These are phyloP conservation scores for Harpalus rubripes DNA, from an alignment of 2,888 invertebrate species.

Conservation along the genomic window DNA sequence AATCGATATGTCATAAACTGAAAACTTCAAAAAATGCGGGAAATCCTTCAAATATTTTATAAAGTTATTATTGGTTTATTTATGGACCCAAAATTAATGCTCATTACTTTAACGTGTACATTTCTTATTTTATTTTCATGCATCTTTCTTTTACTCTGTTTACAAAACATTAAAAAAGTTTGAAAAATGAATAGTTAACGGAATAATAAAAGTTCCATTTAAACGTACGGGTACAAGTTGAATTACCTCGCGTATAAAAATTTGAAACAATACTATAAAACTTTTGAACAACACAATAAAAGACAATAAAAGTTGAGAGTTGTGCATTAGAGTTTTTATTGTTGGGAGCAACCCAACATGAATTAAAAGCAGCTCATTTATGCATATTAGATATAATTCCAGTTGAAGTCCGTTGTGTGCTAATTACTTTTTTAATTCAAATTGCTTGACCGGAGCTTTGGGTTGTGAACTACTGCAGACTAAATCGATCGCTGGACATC, in stretches of 20 bases:
- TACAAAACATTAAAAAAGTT: neutral
- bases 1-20: too few relatives aligned
- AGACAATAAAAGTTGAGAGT: constrained; percentile 48
- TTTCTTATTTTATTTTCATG: neutral
- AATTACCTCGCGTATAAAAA: constrained; percentile 18
- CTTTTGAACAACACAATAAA: constrained; percentile 47
- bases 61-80: too few relatives aligned
- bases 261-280: constrained; percentile 46
- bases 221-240: constrained; percentile 10
- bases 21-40: too few relatives aligned
- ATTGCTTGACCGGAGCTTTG: constrained; percentile 50
- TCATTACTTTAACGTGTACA: neutral
- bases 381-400: constrained; percentile 57
- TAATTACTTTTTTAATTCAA: constrained; percentile 55
- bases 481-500: constrained; percentile 26
- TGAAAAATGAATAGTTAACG: constrained; percentile 2
- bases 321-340: constrained; percentile 36
- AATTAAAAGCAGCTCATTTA: constrained; percentile 58
- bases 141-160: neutral
- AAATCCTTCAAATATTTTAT: too few relatives aligned
- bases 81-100: neutral
- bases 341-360: constrained; percentile 44
- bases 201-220: constrained; percentile 20
- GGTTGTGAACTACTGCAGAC: constrained; percentile 21
- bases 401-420: constrained; percentile 25